A percentile compares a stretch with the other conserved stretches of the same genome.
These are phyloP conservation scores for Alca torda DNA, from an alignment of 2,797 vertebrate species.

Conservation along the genomic window DNA sequence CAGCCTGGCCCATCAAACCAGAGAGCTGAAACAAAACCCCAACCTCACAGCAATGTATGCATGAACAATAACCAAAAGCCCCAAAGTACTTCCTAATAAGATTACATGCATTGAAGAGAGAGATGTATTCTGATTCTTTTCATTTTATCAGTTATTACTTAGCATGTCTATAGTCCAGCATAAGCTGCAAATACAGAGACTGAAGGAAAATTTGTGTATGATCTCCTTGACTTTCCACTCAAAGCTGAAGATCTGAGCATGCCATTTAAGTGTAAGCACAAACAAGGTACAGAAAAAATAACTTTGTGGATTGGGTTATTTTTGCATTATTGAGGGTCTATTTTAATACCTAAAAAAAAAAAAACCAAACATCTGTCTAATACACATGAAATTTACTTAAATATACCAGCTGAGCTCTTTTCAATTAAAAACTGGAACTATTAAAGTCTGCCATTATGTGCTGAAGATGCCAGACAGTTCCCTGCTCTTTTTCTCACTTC, in stretches of 20 bases:
- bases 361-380: neutral
- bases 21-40: neutral
- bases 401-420: neutral
- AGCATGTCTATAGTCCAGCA: neutral
- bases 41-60: fast-evolving
- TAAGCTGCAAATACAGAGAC: neutral
- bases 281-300: neutral
- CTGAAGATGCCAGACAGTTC: neutral
- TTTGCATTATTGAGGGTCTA: neutral
- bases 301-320: neutral
- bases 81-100: neutral
- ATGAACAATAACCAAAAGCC: neutral
- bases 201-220: neutral
- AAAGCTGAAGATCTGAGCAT: neutral
- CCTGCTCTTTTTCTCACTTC: neutral
- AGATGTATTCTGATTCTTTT: neutral
- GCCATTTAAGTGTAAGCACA: fast-evolving
- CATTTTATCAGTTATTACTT: neutral
- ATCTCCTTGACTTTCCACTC: neutral
- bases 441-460: neutral
- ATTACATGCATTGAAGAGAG: too few species aligned
- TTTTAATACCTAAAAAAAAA: neutral
- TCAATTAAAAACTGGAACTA: neutral
- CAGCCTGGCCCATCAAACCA: neutral
- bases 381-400: neutral